Evolutionary conservation across 2,113 vertebrate genomes (phyloP).

Genomic region (Vidua chalybeata): DNA sequence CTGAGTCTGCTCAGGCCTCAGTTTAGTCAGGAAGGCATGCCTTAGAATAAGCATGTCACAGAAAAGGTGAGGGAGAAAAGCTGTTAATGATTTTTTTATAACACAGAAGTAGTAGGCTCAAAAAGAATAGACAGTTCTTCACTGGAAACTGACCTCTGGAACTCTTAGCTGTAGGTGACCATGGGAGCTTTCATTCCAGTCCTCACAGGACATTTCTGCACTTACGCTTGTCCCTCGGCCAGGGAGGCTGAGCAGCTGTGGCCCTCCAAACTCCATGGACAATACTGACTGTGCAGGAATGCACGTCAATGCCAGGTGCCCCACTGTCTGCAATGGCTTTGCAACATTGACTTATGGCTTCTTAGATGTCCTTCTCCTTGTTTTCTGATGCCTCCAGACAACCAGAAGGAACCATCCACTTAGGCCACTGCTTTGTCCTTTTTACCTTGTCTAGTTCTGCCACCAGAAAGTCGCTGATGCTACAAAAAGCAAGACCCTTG

Average conservation of each 20-base stretch:
- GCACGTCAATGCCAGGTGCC: background rate
- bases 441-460: background rate
- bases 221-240: fast-evolving
- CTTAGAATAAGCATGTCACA: background rate
- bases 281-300: background rate
- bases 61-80: background rate
- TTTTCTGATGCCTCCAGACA: background rate
- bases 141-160: background rate
- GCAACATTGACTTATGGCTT: fast-evolving
- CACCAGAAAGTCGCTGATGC: background rate
- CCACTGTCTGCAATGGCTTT: fast-evolving
- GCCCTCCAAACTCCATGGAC: background rate
- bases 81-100: background rate
- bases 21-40: background rate
- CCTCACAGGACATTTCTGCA: background rate
- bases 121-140: background rate
- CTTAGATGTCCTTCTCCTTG: background rate
- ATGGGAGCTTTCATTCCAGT: fast-evolving
- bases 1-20: background rate
- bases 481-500: background rate
- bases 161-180: background rate
- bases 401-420: background rate
- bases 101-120: background rate
- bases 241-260: background rate
- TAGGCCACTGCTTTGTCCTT: background rate